Conservation (phyloP, 2,888 invertebrate species). For the Ceramica pisi region DNA sequence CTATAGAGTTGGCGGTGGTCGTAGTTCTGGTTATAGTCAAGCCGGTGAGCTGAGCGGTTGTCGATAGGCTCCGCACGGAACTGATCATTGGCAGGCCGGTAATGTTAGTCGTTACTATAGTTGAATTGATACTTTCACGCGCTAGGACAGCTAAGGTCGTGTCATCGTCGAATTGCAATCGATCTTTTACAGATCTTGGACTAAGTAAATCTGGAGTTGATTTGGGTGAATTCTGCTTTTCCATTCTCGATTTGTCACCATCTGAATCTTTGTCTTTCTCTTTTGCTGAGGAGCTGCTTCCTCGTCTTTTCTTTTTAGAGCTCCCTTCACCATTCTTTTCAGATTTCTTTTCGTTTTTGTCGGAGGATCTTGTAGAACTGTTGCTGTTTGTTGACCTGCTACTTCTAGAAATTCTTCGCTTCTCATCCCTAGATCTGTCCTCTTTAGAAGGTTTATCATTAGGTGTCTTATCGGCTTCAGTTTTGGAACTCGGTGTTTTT, state of each 20-base stretch:
- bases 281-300: constrained; percentile 59
- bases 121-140: constrained; percentile 66
- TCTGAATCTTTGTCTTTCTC: constrained; percentile 64
- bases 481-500: constrained; percentile 29
- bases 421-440: constrained; percentile 69
- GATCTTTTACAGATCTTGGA: constrained; percentile 72
- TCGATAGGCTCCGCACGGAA: constrained; percentile 80
- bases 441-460: constrained; percentile 66
- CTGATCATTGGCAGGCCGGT: constrained; percentile 81
- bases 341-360: constrained; percentile 56
- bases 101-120: constrained; percentile 57
- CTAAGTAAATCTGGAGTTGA: constrained; percentile 47
- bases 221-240: constrained; percentile 39
- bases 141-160: constrained; percentile 78
- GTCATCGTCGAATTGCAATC: constrained; percentile 78
- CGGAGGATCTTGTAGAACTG: constrained; percentile 45
- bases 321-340: constrained; percentile 61
- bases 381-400: constrained; percentile 73
- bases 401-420: constrained; percentile 74
- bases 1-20: constrained; percentile 65
- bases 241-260: constrained; percentile 33
- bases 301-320: constrained; percentile 67
- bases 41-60: constrained; percentile 61
- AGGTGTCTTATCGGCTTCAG: constrained; percentile 48
- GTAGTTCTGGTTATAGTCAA: constrained; percentile 59